phyloP scores from a whole-genome alignment of 2,113 vertebrate genomes.

The Sminthopsis crassicaudata region DNA sequence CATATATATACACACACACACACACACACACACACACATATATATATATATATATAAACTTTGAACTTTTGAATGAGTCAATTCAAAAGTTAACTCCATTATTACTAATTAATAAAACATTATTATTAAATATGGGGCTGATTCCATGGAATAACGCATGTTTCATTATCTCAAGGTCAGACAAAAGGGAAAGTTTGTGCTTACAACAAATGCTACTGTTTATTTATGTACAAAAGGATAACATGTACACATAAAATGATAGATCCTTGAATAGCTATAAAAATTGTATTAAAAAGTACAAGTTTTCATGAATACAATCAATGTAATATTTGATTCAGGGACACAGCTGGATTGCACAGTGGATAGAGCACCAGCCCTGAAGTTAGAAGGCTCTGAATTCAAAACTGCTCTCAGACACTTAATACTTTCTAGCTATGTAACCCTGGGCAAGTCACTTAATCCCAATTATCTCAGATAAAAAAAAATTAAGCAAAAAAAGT shows the following conservation, averaged over 20 bases:
- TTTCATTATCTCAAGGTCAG: not conserved
- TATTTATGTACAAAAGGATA: not conserved
- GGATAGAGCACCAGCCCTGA: too few species aligned
- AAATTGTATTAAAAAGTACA: not conserved
- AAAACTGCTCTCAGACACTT: too few species aligned
- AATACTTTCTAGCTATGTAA: too few species aligned
- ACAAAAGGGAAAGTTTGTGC: not conserved
- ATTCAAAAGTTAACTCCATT: not conserved
- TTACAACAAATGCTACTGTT: slow-evolving; percentile 19
- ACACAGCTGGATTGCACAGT: too few species aligned
- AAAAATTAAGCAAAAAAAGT: too few species aligned
- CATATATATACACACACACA: too few species aligned
- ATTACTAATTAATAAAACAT: not conserved
- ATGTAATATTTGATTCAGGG: not conserved
- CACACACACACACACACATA: too few species aligned
- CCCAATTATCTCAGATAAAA: too few species aligned
- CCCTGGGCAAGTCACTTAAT: too few species aligned
- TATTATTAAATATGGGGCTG: not conserved
- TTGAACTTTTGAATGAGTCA: not conserved
- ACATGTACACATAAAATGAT: not conserved
- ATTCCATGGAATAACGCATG: not conserved
- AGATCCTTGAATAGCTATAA: not conserved
- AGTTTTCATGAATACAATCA: not conserved
- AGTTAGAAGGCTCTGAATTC: too few species aligned
- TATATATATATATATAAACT: too few species aligned